Conservation (phyloP, 2,797 vertebrate species). For the Silurus aristotelis region DNA sequence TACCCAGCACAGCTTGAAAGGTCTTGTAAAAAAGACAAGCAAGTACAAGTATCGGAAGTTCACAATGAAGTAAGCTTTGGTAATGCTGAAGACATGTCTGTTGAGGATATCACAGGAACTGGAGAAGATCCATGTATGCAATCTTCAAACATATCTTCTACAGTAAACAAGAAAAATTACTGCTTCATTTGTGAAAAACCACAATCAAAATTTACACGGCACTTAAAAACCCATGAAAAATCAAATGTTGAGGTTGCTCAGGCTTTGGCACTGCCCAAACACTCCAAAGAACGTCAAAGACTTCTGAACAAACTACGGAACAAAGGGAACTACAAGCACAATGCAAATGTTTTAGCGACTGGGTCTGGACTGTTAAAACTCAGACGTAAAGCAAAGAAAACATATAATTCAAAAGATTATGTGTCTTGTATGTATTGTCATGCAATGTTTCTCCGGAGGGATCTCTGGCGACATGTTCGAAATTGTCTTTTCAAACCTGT, state of each 20-base stretch:
- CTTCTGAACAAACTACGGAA: conserved; percentile 42
- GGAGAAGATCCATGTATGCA: neutral
- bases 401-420: too few species aligned
- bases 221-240: neutral
- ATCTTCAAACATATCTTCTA: neutral
- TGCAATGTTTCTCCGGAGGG: conserved; percentile 39
- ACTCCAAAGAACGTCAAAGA: conserved; percentile 19
- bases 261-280: neutral
- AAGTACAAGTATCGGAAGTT: too few species aligned
- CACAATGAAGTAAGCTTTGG: too few species aligned
- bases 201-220: neutral
- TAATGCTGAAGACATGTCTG: too few species aligned
- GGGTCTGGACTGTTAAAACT: too few species aligned
- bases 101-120: neutral
- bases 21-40: too few species aligned
- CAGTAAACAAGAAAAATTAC: neutral
- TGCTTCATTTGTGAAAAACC: neutral
- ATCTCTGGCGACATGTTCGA: conserved; percentile 39
- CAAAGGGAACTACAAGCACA: neutral
- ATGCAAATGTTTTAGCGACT: too few species aligned
- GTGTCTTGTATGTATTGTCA: conserved; percentile 30
- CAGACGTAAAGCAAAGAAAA: too few species aligned
- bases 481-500: conserved; percentile 44
- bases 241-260: neutral
- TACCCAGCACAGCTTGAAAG: too few species aligned